A percentile compares a stretch with the other conserved stretches of the same genome.
Evolutionary conservation across 2,797 vertebrate species (phyloP).

Genomic region (Acomys russatus): DNA sequence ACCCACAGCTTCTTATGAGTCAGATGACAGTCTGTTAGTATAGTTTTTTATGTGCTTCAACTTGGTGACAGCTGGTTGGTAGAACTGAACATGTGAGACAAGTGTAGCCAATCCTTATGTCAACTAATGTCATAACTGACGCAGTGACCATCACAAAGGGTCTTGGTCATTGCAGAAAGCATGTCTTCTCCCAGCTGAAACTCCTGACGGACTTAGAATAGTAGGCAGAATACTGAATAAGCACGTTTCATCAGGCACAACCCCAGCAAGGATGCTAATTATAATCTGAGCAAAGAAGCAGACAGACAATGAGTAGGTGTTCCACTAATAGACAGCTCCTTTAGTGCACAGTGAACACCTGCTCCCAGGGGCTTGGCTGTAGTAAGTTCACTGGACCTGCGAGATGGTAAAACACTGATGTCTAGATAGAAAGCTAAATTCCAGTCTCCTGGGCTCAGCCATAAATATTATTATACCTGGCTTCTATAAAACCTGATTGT

Average conservation of each 20-base stretch:
- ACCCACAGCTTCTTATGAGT: background rate
- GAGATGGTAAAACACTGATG: background rate
- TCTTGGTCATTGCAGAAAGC: background rate
- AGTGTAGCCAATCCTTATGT: too few species aligned
- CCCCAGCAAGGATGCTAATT: too few species aligned
- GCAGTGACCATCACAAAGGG: background rate
- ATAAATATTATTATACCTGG: background rate
- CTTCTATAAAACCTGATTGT: background rate
- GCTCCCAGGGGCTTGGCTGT: background rate
- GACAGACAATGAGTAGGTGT: fast-evolving
- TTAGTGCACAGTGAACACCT: too few species aligned
- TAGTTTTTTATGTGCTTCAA: background rate
- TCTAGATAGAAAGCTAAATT: background rate
- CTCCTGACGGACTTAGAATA: background rate
- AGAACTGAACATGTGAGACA: background rate
- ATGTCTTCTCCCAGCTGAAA: background rate
- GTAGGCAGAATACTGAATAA: background rate
- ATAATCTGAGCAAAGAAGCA: background rate
- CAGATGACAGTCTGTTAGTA: background rate
- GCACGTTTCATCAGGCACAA: background rate
- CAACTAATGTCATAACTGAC: background rate
- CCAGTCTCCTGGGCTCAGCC: background rate
- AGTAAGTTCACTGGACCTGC: background rate
- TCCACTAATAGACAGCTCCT: background rate
- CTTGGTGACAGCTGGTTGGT: background rate